Conservation (phyloP, 1,140 invertebrate species). For the Achatina immaculata region DNA sequence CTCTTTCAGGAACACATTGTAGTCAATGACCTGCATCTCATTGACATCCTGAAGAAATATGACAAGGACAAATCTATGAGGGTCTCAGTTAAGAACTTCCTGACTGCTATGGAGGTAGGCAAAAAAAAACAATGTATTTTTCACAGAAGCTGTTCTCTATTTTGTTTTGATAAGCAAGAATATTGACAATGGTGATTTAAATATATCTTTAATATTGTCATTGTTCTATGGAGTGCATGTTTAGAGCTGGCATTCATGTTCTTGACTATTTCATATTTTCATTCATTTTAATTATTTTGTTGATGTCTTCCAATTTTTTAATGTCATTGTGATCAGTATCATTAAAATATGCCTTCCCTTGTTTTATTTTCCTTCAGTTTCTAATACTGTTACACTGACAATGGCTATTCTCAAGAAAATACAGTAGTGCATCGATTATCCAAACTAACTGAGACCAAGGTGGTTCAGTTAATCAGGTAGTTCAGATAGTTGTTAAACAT, state of each 20-base stretch:
- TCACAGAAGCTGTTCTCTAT: not conserved
- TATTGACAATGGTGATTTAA: no score
- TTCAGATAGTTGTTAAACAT: no score
- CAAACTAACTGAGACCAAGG: no score
- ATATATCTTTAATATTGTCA: not conserved
- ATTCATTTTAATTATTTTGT: not conserved
- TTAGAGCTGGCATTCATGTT: not conserved
- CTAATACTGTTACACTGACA: no score
- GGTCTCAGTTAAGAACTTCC: constrained; percentile 64
- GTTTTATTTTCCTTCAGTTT: no score
- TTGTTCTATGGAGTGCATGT: not conserved
- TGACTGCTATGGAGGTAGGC: constrained; percentile 63
- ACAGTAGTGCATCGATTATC: no score
- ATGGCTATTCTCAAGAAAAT: no score
- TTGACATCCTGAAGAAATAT: constrained; percentile 64
- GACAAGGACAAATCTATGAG: constrained; percentile 55
- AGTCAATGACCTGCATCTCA: constrained; percentile 63
- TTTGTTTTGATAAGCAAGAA: not conserved
- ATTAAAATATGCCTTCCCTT: no score
- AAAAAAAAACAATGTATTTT: not conserved
- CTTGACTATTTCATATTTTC: not conserved
- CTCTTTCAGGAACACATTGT: constrained; percentile 59
- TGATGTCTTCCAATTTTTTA: not conserved
- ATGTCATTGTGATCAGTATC: no score
- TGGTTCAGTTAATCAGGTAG: no score